Percentiles rank a stretch among this genome's conserved stretches.
These are phyloP conservation scores for Corythoichthys intestinalis DNA, from an alignment of 2,113 vertebrate species.

Conservation along the genomic window DNA sequence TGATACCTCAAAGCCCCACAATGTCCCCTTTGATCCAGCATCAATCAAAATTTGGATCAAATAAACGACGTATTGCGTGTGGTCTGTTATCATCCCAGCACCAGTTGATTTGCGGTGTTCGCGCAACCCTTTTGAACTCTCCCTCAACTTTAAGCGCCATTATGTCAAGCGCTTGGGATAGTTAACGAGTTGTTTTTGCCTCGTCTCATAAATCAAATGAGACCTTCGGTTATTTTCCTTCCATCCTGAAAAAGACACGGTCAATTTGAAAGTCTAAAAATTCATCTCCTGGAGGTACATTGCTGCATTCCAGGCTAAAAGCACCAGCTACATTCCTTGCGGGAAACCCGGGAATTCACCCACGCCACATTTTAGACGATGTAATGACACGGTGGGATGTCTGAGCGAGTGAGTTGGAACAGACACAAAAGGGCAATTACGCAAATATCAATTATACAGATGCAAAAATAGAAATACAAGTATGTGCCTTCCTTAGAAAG, in stretches of 20 bases:
- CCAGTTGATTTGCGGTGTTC: not conserved
- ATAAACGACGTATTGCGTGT: not conserved
- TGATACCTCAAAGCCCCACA: slow-evolving; percentile 34
- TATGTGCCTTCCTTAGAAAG: not conserved
- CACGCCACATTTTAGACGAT: slow-evolving; percentile 38
- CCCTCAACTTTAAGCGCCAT: slow-evolving; percentile 9
- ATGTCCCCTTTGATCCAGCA: not conserved
- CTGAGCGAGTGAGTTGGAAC: slow-evolving; percentile 25
- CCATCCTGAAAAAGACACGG: slow-evolving; percentile 7
- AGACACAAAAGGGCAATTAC: slow-evolving; percentile 22
- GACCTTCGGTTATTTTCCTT: slow-evolving; percentile 9
- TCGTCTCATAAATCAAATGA: slow-evolving; percentile 5
- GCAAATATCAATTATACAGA: slow-evolving; percentile 19
- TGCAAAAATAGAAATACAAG: slow-evolving; percentile 2
- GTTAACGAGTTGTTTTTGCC: not conserved
- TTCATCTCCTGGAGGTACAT: slow-evolving; percentile 42
- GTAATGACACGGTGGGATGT: slow-evolving; percentile 53
- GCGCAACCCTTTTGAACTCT: not conserved
- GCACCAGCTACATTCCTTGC: slow-evolving; percentile 42
- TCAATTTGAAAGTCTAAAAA: slow-evolving; percentile 26
- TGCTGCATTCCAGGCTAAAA: slow-evolving; percentile 51
- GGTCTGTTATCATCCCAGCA: not conserved
- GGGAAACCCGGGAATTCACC: slow-evolving; percentile 52
- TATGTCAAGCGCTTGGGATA: not conserved
- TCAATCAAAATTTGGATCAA: not conserved